Evolutionary conservation across 2,113 vertebrate species (phyloP).

Genomic region (Enhydra lutris): DNA sequence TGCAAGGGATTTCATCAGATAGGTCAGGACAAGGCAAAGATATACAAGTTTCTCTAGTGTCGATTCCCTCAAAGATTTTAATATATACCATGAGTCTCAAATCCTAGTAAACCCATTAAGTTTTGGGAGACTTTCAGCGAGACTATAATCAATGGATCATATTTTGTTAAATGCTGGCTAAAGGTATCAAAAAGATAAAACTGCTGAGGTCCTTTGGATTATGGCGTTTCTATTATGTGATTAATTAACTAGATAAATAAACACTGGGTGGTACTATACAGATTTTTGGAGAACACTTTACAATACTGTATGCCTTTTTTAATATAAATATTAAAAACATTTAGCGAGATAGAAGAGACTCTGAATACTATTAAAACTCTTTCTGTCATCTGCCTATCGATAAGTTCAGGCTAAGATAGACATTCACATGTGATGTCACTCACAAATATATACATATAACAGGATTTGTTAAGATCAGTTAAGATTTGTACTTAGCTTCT

Average conservation of each 20-base stretch:
- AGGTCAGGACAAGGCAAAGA: not conserved
- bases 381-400: not conserved
- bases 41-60: not conserved
- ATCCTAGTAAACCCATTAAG: not conserved
- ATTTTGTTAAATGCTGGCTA: not conserved
- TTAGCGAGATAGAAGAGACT: not conserved
- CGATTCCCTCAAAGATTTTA: not conserved
- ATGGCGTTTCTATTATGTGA: not conserved
- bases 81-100: not conserved
- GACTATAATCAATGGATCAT: not conserved
- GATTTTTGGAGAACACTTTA: not conserved
- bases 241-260: not conserved
- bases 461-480: not conserved
- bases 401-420: not conserved
- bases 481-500: not conserved
- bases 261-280: not conserved
- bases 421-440: not conserved
- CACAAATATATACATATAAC: not conserved
- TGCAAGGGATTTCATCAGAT: not conserved
- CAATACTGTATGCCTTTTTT: not conserved
- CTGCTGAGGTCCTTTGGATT: not conserved
- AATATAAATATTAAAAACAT: not conserved
- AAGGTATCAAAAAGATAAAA: not conserved
- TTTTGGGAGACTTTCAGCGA: not conserved
- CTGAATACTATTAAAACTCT: not conserved